Percentiles rank a stretch among this genome's conserved stretches.
These are phyloP conservation scores for Adelges cooleyi DNA, from an alignment of 1,140 invertebrate species.

Conservation along the genomic window DNA sequence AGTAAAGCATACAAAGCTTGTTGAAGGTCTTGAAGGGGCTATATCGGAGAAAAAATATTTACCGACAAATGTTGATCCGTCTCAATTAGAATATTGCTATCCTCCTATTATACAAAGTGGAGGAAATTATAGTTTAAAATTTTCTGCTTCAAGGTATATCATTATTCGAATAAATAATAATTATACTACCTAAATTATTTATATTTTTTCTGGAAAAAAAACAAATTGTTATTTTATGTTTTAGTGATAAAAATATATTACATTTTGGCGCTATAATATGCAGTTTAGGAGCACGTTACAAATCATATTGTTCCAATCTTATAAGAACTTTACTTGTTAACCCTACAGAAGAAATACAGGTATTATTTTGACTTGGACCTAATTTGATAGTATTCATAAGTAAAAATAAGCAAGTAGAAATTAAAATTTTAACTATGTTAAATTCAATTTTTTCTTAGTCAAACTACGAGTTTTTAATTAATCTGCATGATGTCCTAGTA, in stretches of 20 bases:
- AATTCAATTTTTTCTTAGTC: constrained; percentile 50
- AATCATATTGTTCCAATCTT: constrained; percentile 97
- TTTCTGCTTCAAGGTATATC: constrained; percentile 73
- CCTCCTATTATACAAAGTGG: constrained; percentile 97
- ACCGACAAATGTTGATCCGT: constrained; percentile 63
- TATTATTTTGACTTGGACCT: too few relatives aligned
- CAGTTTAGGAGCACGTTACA: constrained; percentile 87
- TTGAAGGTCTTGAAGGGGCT: constrained; percentile 86
- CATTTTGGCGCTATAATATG: constrained; percentile 96
- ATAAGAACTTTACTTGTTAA: constrained; percentile 95
- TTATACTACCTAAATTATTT: too few relatives aligned
- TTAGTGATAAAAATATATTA: constrained; percentile 83
- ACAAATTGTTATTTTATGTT: constrained; percentile 30
- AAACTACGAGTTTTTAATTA: constrained; percentile 87
- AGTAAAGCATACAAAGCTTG: constrained; percentile 85
- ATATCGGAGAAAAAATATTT: constrained; percentile 91
- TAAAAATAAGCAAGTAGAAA: too few relatives aligned
- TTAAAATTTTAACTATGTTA: too few relatives aligned
- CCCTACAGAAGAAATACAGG: constrained; percentile 63
- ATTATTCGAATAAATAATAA: too few relatives aligned
- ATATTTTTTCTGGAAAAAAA: not conserved
- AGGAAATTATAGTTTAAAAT: constrained; percentile 93
- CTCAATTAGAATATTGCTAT: constrained; percentile 92
- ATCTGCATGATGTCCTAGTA: constrained; percentile 83
- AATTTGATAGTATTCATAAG: too few relatives aligned